Base-by-base conservation (phyloP, 1,140 invertebrate species). In the Macrocentrus cingulum region DNA sequence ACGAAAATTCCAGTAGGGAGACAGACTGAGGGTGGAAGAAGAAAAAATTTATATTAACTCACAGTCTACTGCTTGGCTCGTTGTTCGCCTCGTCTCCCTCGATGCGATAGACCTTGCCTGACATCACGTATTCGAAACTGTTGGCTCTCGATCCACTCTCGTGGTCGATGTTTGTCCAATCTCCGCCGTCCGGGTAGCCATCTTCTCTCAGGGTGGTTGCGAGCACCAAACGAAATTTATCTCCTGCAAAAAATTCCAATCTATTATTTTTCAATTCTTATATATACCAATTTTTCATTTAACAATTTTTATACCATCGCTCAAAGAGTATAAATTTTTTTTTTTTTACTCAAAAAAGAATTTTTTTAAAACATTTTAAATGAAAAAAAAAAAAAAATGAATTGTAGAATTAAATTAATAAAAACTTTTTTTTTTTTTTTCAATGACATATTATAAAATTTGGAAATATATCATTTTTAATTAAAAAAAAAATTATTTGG, bases 71-170 rank as follows among this genome's bases (percentile, higher is more conserved):
- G 6, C 89, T 88, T 0, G 91, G 87, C 72, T 98, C 95, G 60
- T 88, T 87, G 20, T 87, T 86, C n/a, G 87, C 88, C 62, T 99
- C 97, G 70, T 99, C 97, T 9, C 95, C 95, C 79, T 99, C 97
- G 69, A 99, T 97, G 46, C 95, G 85, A 76, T 98, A 98, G 45
- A 99, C 94, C 80, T 98, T 98, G n/a, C 98, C 98, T 62, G 93
- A 97, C 97, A 99, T 99, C 8, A 99, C 95, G 81, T 99, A 99
- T 74, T 99, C 97, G 71, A 99, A 99, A 69, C 91, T 94, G 71
- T 98, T 95, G 0, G 96, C 95, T 50, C 92, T 83, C 1, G 91
- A 91, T 18, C 92, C 88, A n/a, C 84, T 85, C 61, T 91, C 88
- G 62, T 88, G 79, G 41, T 90, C 88, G 2, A 84, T 80, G 1